Base-by-base conservation (phyloP, 2,797 vertebrate species). In the Pelodytes ibericus region DNA sequence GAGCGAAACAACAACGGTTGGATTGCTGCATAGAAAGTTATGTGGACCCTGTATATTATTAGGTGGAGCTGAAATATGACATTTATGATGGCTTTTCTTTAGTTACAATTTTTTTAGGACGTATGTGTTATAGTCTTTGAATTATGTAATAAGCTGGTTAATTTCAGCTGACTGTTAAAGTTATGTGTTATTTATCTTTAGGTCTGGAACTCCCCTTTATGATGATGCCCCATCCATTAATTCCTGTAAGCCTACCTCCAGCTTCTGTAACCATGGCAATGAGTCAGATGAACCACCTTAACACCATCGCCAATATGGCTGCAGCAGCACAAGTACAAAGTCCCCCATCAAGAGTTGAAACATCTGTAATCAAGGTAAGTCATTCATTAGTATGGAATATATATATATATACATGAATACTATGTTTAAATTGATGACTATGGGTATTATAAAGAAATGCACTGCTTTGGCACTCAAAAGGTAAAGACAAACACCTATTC, bases 211-310 rank as follows among this genome's bases (percentile, higher is more conserved):
- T 99, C 86, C 98, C 98, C 84, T 99, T 99, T 88, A 99, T 99
- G 98, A 99, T 99, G 98, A 99, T 99, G 98, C 97, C 98, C 84
- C 98, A 99, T 87, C 98, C 97, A 0, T 92, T 99, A 87, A 99
- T 99, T 89, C 98, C 98, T 0, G 98, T 99, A 90, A 99, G 96
- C 91, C 94, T 99, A 94, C 98, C 98, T 91, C 98, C 97, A 86
- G 98, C 98, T 80, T 99, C 98, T 82, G 98, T 99, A 91, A 98
- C 97, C 22, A 99, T 99, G 98, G 98, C 98, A 1, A 99, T 99
- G 97, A 99, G 96, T 91, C 98, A 99, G 91, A 99, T 99, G 98
- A 99, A 99, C 90, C 98, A 99, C 87, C 97, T 99, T 87, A 99
- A 94, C 88, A 99, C 97, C 87, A 99, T 99, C 25, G 97, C 96